A percentile compares a stretch with the other conserved stretches of the same genome.
Evolutionary conservation across 2,888 invertebrate genomes (phyloP).

Genomic region (Acanthosepion esculentum): DNA sequence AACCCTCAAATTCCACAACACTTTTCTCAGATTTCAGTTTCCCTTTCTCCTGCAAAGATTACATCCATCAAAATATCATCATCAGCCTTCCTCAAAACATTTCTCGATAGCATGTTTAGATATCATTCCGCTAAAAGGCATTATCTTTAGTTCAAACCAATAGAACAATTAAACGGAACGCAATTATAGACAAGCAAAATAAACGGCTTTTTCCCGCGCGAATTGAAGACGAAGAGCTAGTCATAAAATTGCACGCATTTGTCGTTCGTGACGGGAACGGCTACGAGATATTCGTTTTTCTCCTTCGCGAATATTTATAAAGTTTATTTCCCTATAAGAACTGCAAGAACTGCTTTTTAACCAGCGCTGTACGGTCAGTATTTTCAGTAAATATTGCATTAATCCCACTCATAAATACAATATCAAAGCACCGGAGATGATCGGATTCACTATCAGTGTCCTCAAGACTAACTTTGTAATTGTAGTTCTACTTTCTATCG

Average conservation of each 20-base stretch:
- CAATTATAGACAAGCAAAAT: not conserved
- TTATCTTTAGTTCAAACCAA: not conserved
- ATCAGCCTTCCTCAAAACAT: not conserved
- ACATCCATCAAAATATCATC: not conserved
- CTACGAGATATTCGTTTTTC: not conserved
- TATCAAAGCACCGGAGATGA: too few relatives aligned
- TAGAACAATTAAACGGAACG: not conserved
- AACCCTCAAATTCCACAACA: not conserved
- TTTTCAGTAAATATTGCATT: too few relatives aligned
- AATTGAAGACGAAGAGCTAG: not conserved
- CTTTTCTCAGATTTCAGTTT: not conserved
- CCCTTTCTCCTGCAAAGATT: not conserved
- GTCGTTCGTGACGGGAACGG: not conserved
- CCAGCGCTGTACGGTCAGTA: too few relatives aligned
- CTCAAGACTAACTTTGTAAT: too few relatives aligned
- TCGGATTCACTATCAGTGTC: too few relatives aligned
- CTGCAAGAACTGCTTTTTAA: too few relatives aligned
- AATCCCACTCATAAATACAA: too few relatives aligned
- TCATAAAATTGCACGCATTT: not conserved
- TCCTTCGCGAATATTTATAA: too few relatives aligned
- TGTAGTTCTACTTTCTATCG: too few relatives aligned
- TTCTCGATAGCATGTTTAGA: not conserved
- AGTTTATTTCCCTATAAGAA: too few relatives aligned
- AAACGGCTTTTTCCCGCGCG: not conserved
- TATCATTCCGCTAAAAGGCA: not conserved